Base-by-base conservation (phyloP, 2,888 invertebrate genomes). In the Prostheceraeus crozeri region DNA sequence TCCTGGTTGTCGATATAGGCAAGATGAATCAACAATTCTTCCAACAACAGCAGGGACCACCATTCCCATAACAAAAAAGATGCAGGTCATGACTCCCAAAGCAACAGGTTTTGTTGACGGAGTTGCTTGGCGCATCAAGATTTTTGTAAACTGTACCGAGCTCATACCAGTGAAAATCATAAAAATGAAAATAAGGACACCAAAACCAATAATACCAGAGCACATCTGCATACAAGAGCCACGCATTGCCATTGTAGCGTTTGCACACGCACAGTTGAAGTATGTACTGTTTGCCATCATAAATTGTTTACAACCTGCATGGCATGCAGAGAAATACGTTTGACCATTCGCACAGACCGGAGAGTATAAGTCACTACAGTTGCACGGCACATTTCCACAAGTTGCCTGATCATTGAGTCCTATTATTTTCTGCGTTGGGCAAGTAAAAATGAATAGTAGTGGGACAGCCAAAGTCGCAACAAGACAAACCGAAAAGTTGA, bases 261-360 rank as follows among this genome's bases (percentile, higher is more conserved):
- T 16, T 16, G n/a, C 11, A 46, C 48, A 46, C n/a, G 27, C 48
- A 21, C 48, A 46, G 28, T 46, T 46, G 23, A 4, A 3, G 28
- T 46, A 46, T 46, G 23, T 31, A 53, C 53, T 3, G 40, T 53
- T 11, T 53, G n/a, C 53, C 8, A 30, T 53, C 8, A 53, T 46
- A 14, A 27, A 28, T 14, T 27, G 19, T 10, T 28, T 14, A 31
- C 53, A 53, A 53, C 53, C 53, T 30, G 53, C 53, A 30, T 27
- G n/a, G 28, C 53, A 53, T 4, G 53, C 30, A 14, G 53, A 53
- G 28, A 53, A 53, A 14, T 30, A 53, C 3, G 53, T 53, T 3
- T 23, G 14, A 3, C 11, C 23, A 53, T 31, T 31, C 8, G 4
- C 23, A 33, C 53, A 53, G 14, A 53, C 53, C 3, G 53, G 53